Evolutionary conservation across 2,113 vertebrate species (phyloP).

Genomic region (Embiotoca jacksoni): DNA sequence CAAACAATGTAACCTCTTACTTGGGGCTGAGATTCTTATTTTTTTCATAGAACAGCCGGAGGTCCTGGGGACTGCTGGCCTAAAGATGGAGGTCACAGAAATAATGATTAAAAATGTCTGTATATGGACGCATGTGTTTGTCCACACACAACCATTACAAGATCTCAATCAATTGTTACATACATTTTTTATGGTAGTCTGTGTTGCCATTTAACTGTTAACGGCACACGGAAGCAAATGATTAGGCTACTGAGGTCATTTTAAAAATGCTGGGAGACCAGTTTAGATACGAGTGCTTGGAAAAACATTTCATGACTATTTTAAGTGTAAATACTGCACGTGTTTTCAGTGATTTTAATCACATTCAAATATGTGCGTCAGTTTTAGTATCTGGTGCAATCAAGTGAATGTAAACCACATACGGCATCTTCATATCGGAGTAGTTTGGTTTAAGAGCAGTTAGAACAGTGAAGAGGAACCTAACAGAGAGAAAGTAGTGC

Average conservation of each 20-base stretch:
- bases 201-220: not conserved
- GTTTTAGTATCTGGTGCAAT: not conserved
- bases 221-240: no score
- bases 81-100: constrained; percentile 61
- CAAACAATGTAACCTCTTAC: constrained; percentile 81
- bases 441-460: not conserved
- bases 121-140: no score
- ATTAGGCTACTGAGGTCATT: not conserved
- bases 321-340: not conserved
- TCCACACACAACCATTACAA: not conserved
- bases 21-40: constrained; percentile 95
- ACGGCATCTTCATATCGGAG: no score
- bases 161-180: not conserved
- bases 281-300: not conserved
- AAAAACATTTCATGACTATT: not conserved
- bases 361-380: not conserved
- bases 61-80: constrained; percentile 98
- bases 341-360: not conserved
- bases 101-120: not conserved
- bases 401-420: not conserved
- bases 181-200: not conserved
- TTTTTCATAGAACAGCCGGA: constrained; percentile 97
- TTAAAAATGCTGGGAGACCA: constrained; percentile 20
- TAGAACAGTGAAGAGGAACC: not conserved
- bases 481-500: not conserved